Percentiles rank a stretch among this genome's conserved stretches.
These are phyloP conservation scores for Scyliorhinus canicula DNA, from an alignment of 2,797 vertebrate species.

Conservation along the genomic window DNA sequence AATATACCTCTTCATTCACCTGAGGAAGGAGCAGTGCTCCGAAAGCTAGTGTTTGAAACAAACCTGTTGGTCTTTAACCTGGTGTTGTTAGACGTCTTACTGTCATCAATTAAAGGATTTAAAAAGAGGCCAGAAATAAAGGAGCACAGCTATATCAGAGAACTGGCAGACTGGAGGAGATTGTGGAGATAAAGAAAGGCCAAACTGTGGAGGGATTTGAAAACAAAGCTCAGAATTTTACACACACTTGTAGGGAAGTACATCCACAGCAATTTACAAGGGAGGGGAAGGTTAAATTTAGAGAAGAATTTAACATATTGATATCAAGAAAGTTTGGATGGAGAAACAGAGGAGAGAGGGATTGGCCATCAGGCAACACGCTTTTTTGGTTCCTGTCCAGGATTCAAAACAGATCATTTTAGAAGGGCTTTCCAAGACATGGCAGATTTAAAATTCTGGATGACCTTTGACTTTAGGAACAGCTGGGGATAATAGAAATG, in stretches of 20 bases:
- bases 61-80: too few relatives aligned
- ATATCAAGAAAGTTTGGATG: not conserved
- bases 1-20: too few relatives aligned
- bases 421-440: not conserved
- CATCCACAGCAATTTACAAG: not conserved
- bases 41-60: too few relatives aligned
- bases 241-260: not conserved
- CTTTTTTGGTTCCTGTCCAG: not conserved
- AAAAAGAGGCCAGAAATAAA: not conserved
- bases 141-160: not conserved
- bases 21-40: too few relatives aligned
- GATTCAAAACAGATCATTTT: not conserved
- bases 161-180: too few relatives aligned
- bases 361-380: not conserved
- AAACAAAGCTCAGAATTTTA: not conserved
- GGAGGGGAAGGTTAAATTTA: not conserved
- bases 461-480: not conserved
- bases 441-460: not conserved
- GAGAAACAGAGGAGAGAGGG: not conserved
- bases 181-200: too few relatives aligned
- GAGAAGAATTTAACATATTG: not conserved
- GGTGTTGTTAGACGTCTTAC: too few relatives aligned
- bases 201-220: too few relatives aligned
- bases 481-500: too few relatives aligned
- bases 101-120: not conserved